phyloP scores from a whole-genome alignment of 2,888 invertebrate species.

The Xanthia togata region DNA sequence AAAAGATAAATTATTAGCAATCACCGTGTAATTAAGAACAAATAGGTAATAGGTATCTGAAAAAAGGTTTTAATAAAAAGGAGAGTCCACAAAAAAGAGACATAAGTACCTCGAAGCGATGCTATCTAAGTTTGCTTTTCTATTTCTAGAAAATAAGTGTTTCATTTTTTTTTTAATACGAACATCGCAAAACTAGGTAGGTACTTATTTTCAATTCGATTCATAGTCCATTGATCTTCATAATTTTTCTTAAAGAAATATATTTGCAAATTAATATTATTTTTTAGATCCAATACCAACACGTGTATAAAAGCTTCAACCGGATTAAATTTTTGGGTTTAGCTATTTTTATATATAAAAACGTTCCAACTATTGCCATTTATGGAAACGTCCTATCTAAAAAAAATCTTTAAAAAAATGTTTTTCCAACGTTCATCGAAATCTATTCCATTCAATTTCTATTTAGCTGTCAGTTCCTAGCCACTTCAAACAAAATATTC shows the following conservation, averaged over 20 bases:
- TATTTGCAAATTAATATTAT: not conserved
- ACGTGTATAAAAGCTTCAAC: not conserved
- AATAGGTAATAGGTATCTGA: too few species aligned
- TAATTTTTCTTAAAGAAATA: not conserved
- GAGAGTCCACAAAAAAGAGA: not conserved
- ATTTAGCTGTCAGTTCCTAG: constrained; percentile 34
- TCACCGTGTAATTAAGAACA: not conserved
- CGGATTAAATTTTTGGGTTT: not conserved
- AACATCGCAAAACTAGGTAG: not conserved
- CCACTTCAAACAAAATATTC: constrained; percentile 65
- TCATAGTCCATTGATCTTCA: not conserved
- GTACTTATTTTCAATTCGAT: constrained; percentile 1
- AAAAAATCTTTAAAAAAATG: not conserved
- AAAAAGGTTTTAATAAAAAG: not conserved
- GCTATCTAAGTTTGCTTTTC: not conserved
- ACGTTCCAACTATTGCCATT: too few species aligned
- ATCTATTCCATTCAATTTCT: constrained; percentile 28
- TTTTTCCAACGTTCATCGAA: not conserved
- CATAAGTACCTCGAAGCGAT: not conserved
- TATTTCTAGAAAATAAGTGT: not conserved
- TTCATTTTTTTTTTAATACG: too few species aligned
- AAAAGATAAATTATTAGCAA: not conserved
- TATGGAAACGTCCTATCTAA: not conserved
- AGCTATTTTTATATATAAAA: not conserved
- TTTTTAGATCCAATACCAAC: not conserved